Percentiles rank a stretch among this genome's conserved stretches.
phyloP scores from a whole-genome alignment of 2,888 invertebrate species.

The Tanytarsus gracilentus region DNA sequence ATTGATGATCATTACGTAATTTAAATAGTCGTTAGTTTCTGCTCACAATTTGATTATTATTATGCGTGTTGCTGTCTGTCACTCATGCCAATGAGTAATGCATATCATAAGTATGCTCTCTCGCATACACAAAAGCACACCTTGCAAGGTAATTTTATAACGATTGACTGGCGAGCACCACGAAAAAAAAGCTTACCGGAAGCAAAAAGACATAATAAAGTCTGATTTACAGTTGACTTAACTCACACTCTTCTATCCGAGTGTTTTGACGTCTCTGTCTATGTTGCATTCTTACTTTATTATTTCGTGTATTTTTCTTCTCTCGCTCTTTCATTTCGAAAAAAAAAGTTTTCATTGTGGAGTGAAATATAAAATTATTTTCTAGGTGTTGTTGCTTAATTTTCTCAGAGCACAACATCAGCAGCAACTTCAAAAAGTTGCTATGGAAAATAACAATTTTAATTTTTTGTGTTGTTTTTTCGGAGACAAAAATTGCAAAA shows the following conservation, averaged over 20 bases:
- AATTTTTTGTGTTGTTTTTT: not conserved
- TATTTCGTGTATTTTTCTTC: constrained; percentile 4
- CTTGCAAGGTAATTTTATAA: not conserved
- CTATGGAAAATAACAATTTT: not conserved
- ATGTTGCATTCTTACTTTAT: constrained; percentile 25
- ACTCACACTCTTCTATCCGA: constrained; percentile 10
- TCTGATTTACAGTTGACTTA: constrained; percentile 26
- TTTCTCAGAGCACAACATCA: constrained; percentile 3
- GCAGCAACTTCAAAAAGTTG: not conserved
- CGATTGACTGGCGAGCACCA: not conserved
- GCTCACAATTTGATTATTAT: too few relatives aligned
- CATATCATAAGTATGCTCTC: too few relatives aligned
- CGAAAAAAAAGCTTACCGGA: not conserved
- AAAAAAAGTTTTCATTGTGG: not conserved
- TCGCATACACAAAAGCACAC: not conserved
- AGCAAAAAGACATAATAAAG: constrained; percentile 8
- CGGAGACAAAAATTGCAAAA: not conserved
- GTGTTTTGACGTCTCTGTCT: constrained; percentile 7
- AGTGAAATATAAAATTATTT: not conserved
- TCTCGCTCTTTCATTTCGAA: not conserved
- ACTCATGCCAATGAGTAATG: too few relatives aligned
- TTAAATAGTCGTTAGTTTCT: too few relatives aligned
- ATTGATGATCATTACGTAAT: too few relatives aligned
- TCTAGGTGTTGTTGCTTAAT: constrained; percentile 12
- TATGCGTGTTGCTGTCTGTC: too few relatives aligned